Conservation (phyloP, 2,797 vertebrate species). For the Falco concolor region DNA sequence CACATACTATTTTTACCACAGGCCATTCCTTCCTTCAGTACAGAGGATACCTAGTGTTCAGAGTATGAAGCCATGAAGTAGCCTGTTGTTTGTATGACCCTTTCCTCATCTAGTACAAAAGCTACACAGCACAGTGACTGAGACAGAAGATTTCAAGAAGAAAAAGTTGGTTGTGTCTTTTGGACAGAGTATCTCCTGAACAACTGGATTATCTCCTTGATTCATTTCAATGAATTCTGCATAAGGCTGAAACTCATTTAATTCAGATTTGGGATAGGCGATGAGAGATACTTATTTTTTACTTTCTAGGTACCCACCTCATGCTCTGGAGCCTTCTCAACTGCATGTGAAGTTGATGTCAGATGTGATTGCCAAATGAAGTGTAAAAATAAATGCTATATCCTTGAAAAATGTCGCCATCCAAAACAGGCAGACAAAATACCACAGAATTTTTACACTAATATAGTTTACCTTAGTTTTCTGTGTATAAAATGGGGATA, state of each 20-base stretch:
- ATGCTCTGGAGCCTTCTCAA: background rate
- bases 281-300: background rate
- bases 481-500: background rate
- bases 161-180: background rate
- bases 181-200: background rate
- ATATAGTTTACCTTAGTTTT: background rate
- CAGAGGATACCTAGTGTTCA: background rate
- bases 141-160: background rate
- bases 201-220: background rate
- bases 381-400: background rate
- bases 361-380: background rate
- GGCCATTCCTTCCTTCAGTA: background rate
- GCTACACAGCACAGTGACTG: background rate
- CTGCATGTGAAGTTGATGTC: background rate
- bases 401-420: background rate
- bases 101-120: background rate
- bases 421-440: background rate
- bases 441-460: background rate
- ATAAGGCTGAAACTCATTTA: background rate
- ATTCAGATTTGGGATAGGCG: background rate
- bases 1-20: background rate
- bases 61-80: background rate
- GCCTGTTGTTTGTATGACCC: background rate
- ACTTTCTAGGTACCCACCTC: background rate
- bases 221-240: background rate